These are phyloP conservation scores for Prosapia bicincta DNA, from an alignment of 2,888 invertebrate genomes.

Conservation along the genomic window DNA sequence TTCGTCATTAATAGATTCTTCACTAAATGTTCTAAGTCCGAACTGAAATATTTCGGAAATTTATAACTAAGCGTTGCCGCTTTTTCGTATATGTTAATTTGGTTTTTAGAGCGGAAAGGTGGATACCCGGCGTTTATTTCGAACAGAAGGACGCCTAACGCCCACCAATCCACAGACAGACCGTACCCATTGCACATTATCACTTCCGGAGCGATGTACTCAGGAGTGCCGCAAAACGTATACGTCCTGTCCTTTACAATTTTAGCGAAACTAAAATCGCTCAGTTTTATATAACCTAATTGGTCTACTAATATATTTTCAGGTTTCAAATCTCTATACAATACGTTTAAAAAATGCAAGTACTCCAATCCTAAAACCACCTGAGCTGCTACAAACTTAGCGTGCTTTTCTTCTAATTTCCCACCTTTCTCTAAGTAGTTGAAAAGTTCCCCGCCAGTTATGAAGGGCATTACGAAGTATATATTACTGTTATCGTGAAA, in stretches of 20 bases:
- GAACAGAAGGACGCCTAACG: conserved; percentile 80
- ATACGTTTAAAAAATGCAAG: neutral
- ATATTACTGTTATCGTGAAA: neutral
- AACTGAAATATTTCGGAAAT: conserved; percentile 78
- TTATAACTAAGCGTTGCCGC: conserved; percentile 87
- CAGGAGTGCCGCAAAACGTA: conserved; percentile 52
- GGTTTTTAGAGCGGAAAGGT: conserved; percentile 56
- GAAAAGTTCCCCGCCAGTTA: neutral
- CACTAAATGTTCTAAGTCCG: conserved; percentile 77
- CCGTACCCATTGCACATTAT: conserved; percentile 90
- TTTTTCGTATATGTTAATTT: conserved; percentile 88
- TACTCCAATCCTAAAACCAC: neutral
- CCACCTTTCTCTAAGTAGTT: neutral
- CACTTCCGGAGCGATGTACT: conserved; percentile 58
- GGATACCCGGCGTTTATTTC: conserved; percentile 92
- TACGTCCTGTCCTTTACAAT: neutral
- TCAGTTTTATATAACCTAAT: neutral
- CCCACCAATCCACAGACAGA: conserved; percentile 95
- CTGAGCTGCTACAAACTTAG: neutral
- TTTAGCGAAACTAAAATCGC: neutral
- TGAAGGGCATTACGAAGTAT: neutral
- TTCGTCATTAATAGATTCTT: conserved; percentile 78
- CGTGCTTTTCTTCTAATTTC: neutral
- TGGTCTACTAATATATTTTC: neutral
- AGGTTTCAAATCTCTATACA: neutral